phyloP scores from a whole-genome alignment of 2,797 vertebrate species.

The Triplophysa yarkandensis region DNA sequence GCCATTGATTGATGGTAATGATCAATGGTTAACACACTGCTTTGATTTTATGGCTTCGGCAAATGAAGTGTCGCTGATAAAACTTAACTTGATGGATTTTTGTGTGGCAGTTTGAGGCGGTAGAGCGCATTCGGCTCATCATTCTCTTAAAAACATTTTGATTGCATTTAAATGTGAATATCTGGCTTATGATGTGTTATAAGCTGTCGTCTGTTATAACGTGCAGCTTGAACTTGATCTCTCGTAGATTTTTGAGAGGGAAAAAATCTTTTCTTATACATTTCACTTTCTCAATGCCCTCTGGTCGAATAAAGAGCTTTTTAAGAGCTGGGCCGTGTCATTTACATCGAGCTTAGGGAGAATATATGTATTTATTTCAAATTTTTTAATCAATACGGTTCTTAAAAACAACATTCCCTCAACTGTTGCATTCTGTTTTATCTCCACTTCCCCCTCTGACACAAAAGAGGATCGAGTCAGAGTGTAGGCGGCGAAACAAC shows the following conservation, averaged over 20 bases:
- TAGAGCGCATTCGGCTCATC: constrained; percentile 33
- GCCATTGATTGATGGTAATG: constrained; percentile 45
- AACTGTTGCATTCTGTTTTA: constrained; percentile 34
- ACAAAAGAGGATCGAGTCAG: constrained; percentile 28
- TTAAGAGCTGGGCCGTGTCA: background rate
- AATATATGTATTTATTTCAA: constrained; percentile 29
- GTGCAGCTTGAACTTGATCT: constrained; percentile 1
- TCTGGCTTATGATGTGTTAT: constrained; percentile 19
- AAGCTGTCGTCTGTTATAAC: constrained; percentile 10
- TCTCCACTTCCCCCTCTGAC: constrained; percentile 40
- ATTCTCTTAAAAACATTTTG: constrained; percentile 39
- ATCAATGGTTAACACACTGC: constrained; percentile 46
- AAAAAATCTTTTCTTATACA: background rate
- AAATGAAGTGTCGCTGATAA: constrained; percentile 48
- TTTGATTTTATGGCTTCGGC: constrained; percentile 43
- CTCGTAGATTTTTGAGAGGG: background rate
- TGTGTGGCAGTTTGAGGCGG: constrained; percentile 30
- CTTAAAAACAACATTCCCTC: constrained; percentile 9
- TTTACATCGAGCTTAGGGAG: background rate
- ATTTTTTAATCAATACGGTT: constrained; percentile 47
- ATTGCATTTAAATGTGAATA: constrained; percentile 41
- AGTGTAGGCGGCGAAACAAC: constrained; percentile 49
- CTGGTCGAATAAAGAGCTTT: background rate
- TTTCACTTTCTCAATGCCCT: constrained; percentile 8
- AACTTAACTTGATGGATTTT: constrained; percentile 45